Evolutionary conservation across 2,113 vertebrate genomes (phyloP).

Genomic region (Mystacornis crossleyi): DNA sequence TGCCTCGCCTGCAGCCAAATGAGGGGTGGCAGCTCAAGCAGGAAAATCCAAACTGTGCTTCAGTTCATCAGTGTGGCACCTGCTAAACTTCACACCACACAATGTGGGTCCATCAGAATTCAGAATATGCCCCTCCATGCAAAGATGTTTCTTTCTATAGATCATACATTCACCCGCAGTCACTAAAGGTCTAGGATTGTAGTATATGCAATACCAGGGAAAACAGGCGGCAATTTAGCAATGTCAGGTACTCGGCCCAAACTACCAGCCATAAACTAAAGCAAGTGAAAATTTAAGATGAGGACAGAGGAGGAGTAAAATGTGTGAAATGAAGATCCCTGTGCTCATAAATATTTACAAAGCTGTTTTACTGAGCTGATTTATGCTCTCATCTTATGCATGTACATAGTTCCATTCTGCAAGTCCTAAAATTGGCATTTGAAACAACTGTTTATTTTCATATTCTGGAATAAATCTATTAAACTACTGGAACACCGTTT

Average conservation of each 20-base stretch:
- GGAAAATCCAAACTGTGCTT: background rate
- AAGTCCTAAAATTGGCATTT: constrained; percentile 28
- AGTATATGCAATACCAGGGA: background rate
- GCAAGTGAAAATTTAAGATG: background rate
- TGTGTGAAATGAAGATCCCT: background rate
- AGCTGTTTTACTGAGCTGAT: constrained; percentile 17
- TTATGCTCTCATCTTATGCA: background rate
- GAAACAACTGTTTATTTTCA: background rate
- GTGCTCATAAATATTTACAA: constrained; percentile 48
- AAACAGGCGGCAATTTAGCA: constrained; percentile 21
- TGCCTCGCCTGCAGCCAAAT: fast-evolving
- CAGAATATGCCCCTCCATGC: background rate
- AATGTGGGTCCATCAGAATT: background rate
- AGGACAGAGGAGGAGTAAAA: background rate
- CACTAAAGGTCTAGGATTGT: constrained; percentile 8
- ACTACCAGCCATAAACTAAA: constrained; percentile 26
- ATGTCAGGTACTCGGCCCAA: background rate
- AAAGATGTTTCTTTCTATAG: background rate
- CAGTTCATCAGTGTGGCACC: fast-evolving
- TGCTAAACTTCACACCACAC: background rate
- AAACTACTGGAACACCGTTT: constrained; percentile 5
- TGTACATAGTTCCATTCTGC: constrained; percentile 11
- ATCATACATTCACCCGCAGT: background rate
- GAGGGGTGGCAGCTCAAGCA: background rate
- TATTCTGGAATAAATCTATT: constrained; percentile 36